A percentile compares a stretch with the other conserved stretches of the same genome.
Conservation (phyloP, 2,888 invertebrate species). For the Tachina lurida region DNA sequence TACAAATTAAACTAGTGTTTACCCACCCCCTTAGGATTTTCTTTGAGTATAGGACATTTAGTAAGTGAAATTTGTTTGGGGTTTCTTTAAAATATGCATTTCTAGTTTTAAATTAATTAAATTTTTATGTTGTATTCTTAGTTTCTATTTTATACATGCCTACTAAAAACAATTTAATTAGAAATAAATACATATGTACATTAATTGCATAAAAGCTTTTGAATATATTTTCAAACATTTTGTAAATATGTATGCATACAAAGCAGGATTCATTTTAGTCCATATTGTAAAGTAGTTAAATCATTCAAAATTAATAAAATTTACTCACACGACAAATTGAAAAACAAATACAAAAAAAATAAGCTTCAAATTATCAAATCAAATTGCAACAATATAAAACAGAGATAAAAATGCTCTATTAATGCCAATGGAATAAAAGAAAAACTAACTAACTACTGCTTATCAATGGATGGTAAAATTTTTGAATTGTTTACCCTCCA, state of each 20-base stretch:
- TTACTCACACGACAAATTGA: constrained; percentile 39
- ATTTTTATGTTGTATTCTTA: neutral
- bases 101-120: constrained; percentile 25
- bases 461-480: constrained; percentile 12
- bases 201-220: constrained; percentile 1
- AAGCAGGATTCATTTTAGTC: constrained; percentile 28
- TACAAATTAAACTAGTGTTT: constrained; percentile 19
- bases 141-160: neutral
- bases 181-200: neutral
- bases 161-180: constrained; percentile 15
- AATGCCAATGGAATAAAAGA: constrained; percentile 29
- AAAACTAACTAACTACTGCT: neutral
- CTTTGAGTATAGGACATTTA: constrained; percentile 21
- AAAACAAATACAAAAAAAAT: constrained; percentile 5
- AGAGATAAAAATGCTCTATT: constrained; percentile 28
- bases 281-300: constrained; percentile 35
- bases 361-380: constrained; percentile 23
- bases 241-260: constrained; percentile 14
- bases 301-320: constrained; percentile 46
- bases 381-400: constrained; percentile 32
- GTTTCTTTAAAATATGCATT: constrained; percentile 10
- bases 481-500: constrained; percentile 43
- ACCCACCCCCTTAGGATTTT: constrained; percentile 18
- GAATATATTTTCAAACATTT: constrained; percentile 17
- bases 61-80: constrained; percentile 44